These are phyloP conservation scores for Pelosia muscerda DNA, from an alignment of 2,888 invertebrate genomes.

Conservation along the genomic window DNA sequence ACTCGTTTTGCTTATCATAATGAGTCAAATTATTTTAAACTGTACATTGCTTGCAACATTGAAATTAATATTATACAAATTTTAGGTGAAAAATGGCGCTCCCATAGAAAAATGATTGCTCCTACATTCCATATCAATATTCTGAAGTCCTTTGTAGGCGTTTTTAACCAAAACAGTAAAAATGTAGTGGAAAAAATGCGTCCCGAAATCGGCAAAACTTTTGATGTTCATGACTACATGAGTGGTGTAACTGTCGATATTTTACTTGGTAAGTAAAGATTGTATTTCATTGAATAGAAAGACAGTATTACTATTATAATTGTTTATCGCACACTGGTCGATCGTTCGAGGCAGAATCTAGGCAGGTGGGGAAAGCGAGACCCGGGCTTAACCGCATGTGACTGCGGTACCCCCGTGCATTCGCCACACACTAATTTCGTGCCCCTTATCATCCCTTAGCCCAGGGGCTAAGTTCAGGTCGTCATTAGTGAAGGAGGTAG, in stretches of 20 bases:
- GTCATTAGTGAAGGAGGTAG: too few relatives aligned
- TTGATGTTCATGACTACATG: slow-evolving; percentile 93
- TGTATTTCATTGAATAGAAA: background rate
- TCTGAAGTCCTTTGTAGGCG: slow-evolving; percentile 91
- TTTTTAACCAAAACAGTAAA: slow-evolving; percentile 92
- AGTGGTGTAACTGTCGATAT: slow-evolving; percentile 93
- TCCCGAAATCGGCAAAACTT: slow-evolving; percentile 89
- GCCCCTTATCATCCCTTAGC: too few relatives aligned
- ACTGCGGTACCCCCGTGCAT: too few relatives aligned
- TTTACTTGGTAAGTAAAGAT: slow-evolving; percentile 84
- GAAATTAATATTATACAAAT: background rate
- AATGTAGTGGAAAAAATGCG: slow-evolving; percentile 89
- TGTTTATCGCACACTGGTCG: too few relatives aligned
- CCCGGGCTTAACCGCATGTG: too few relatives aligned
- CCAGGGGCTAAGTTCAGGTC: too few relatives aligned
- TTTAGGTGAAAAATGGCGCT: slow-evolving; percentile 92
- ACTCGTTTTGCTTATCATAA: background rate
- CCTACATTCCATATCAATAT: slow-evolving; percentile 95
- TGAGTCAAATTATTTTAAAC: too few relatives aligned
- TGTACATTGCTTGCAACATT: background rate
- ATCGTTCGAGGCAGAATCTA: too few relatives aligned
- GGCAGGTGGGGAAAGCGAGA: too few relatives aligned
- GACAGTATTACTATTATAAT: too few relatives aligned
- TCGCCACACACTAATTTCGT: too few relatives aligned
- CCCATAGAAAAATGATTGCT: slow-evolving; percentile 93